Conservation (phyloP, 2,113 vertebrate genomes). For the Laticauda colubrina region DNA sequence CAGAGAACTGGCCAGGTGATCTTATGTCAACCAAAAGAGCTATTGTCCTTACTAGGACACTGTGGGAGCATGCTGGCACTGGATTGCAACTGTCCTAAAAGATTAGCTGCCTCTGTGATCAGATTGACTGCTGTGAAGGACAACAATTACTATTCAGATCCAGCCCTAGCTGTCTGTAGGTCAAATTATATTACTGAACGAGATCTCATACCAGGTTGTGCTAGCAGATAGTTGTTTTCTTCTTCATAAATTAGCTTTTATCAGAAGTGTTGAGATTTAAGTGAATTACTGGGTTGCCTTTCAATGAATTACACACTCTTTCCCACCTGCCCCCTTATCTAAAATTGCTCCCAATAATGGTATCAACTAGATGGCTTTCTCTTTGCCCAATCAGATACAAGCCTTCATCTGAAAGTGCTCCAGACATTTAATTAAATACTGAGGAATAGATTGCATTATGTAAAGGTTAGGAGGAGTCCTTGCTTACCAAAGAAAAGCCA, state of each 20-base stretch:
- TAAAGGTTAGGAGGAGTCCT: slow-evolving; percentile 20
- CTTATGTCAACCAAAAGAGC: neutral
- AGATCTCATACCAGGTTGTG: slow-evolving; percentile 1
- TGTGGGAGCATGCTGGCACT: neutral
- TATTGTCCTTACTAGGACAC: too few relatives aligned
- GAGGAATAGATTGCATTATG: slow-evolving; percentile 27
- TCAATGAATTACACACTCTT: slow-evolving; percentile 16
- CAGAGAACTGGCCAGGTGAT: neutral
- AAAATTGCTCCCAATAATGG: slow-evolving; percentile 15
- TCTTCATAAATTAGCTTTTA: slow-evolving; percentile 34
- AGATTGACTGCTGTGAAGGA: neutral
- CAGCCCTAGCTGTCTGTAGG: neutral
- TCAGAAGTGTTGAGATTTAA: slow-evolving; percentile 27
- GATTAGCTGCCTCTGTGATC: neutral
- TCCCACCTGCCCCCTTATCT: neutral
- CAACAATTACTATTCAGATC: neutral
- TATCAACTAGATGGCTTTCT: slow-evolving; percentile 11
- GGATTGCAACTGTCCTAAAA: neutral
- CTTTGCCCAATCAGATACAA: slow-evolving; percentile 16
- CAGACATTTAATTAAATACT: slow-evolving; percentile 30
- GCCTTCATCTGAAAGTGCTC: neutral
- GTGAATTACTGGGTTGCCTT: slow-evolving; percentile 17
- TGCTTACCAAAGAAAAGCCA: slow-evolving; percentile 18
- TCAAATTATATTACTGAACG: neutral
- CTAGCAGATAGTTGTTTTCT: slow-evolving; percentile 11